Percentiles rank a stretch among this genome's conserved stretches.
These are phyloP conservation scores for Acropora tenuis DNA, from an alignment of 64 coral and sea anemone species.

Conservation along the genomic window DNA sequence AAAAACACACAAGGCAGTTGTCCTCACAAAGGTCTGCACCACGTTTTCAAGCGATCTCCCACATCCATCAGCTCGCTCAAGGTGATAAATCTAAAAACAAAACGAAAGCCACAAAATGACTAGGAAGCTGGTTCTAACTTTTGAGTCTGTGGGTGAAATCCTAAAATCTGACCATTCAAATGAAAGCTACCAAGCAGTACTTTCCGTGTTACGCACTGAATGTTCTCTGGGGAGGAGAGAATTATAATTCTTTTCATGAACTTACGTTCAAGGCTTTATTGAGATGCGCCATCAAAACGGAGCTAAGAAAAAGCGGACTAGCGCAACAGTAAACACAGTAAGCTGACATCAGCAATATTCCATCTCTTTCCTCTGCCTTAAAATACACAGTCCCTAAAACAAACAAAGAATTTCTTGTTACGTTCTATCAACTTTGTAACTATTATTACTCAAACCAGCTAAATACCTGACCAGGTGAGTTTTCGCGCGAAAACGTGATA, in stretches of 20 bases:
- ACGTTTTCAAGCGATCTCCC: slow-evolving; percentile 78
- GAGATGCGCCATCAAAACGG: slow-evolving; percentile 77
- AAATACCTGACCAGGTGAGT: too few species aligned
- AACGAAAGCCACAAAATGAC: neutral
- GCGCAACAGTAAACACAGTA: slow-evolving; percentile 83
- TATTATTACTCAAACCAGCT: neutral
- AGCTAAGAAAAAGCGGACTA: slow-evolving; percentile 75
- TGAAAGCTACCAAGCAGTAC: neutral
- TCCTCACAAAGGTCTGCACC: slow-evolving; percentile 71
- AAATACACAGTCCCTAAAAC: slow-evolving; percentile 69
- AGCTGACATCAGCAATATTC: slow-evolving; percentile 71
- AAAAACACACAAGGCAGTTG: slow-evolving; percentile 55
- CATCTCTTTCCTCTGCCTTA: slow-evolving; percentile 67
- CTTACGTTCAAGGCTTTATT: slow-evolving; percentile 78
- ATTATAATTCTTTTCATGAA: neutral
- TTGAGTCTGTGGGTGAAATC: neutral
- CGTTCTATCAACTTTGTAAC: neutral
- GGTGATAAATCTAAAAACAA: slow-evolving; percentile 55
- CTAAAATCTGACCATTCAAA: neutral
- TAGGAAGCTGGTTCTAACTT: neutral
- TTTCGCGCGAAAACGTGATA: too few species aligned
- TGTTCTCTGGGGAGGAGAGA: too few species aligned
- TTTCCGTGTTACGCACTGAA: neutral
- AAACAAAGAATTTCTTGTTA: neutral
- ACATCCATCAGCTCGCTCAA: slow-evolving; percentile 65